Base-by-base conservation (phyloP, 1,140 invertebrate species). In the Pentalonia nigronervosa region DNA sequence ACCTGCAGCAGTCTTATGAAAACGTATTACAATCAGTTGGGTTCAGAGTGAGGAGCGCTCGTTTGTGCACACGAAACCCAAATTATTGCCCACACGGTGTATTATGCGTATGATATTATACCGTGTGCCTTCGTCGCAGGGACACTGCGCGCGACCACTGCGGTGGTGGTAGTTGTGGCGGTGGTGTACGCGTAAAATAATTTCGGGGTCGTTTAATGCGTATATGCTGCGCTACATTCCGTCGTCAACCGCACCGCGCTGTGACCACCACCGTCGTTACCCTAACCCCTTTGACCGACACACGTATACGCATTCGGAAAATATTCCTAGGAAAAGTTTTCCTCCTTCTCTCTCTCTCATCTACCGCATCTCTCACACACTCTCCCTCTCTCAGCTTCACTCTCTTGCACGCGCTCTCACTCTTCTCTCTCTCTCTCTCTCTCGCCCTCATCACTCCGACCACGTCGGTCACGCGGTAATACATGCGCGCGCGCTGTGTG, bases 201-300 rank as follows among this genome's bases (percentile, higher is more conserved):
- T 67, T 67, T 67, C 60, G 60, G 60, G 60, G 60, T 67, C 30
- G 60, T 67, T 67, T 67, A 67, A 67, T 67, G 60, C 60, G 60
- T 53, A 53, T 67, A 67, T n/a, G 60, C n/a, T 67, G 60, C 60
- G 60, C 60, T n/a, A 67, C 60, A 67, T 67, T 67, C 60, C 30
- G 30, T 67, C 60, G 60, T 67, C 60, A n/a, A 67, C 60, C 60
- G 30, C 60, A 4, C 41, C 41, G 41, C 60, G 30, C 60, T n/a
- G 6, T 60, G 30, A 25, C 60, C 30, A 67, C 60, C 60, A n/a
- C 56, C 56, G 3, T 67, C 30, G 14, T 67, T n/a, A 67, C 60
- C 60, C 60, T 67, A n/a, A 67, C 60, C 60, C 60, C 60, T 67
- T 67, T 67, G 60, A 67, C 60, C 60, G 60, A n/a, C n/a, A 67